Evolutionary conservation across 2,888 invertebrate species (phyloP).

Genomic region (Andrena minutula): DNA sequence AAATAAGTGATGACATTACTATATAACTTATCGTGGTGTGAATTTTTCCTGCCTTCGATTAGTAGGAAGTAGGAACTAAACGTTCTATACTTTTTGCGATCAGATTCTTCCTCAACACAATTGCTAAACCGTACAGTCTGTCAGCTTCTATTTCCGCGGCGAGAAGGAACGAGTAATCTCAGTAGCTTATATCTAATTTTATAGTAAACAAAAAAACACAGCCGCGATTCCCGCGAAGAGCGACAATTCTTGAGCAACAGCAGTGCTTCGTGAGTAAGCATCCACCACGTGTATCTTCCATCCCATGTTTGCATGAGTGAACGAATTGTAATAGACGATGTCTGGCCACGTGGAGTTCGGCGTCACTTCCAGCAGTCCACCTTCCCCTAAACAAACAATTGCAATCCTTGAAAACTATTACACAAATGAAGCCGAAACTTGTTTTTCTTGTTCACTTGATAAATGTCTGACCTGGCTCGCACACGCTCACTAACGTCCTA

Average conservation of each 20-base stretch:
- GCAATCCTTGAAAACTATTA: background rate
- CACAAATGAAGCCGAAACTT: no score
- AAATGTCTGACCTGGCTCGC: constrained; percentile 86
- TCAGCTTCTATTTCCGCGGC: constrained; percentile 33
- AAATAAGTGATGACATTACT: constrained; percentile 9
- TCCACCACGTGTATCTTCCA: constrained; percentile 97
- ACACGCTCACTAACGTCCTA: constrained; percentile 90
- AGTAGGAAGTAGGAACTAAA: constrained; percentile 16
- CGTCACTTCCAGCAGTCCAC: constrained; percentile 91
- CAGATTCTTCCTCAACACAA: background rate
- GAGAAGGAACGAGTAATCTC: constrained; percentile 33
- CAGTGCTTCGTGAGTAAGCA: constrained; percentile 86
- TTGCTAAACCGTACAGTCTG: constrained; percentile 15
- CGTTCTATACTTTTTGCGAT: background rate
- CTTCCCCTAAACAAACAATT: constrained; percentile 85
- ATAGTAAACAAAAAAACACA: constrained; percentile 67
- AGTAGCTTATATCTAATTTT: constrained; percentile 42
- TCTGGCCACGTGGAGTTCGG: constrained; percentile 97
- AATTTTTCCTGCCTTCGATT: constrained; percentile 2
- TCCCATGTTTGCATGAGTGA: constrained; percentile 97
- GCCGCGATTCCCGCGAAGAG: constrained; percentile 60
- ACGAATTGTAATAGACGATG: constrained; percentile 96
- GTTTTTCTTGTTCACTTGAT: no score
- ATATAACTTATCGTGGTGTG: background rate
- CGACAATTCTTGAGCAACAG: constrained; percentile 61